phyloP scores from a whole-genome alignment of 2,888 invertebrate species.

The Drosophila austrosaltans region DNA sequence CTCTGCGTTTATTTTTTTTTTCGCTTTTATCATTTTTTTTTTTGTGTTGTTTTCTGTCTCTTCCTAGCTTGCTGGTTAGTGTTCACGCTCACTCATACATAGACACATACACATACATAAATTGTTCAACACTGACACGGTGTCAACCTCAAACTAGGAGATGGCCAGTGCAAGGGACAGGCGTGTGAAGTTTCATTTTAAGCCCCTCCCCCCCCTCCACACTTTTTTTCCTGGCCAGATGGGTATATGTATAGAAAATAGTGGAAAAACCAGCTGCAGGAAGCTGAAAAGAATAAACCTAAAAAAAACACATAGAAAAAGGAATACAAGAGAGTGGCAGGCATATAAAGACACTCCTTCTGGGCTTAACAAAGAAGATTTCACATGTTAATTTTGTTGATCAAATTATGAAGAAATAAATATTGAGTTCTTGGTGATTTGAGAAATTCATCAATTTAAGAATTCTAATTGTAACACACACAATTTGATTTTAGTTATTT shows the following conservation, averaged over 20 bases:
- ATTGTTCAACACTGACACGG: constrained; percentile 61
- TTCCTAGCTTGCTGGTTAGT: constrained; percentile 3
- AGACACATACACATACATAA: constrained; percentile 50
- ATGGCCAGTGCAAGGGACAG: constrained; percentile 31
- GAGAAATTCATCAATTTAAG: too few relatives aligned
- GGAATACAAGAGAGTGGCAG: background rate
- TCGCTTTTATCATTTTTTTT: constrained; percentile 1
- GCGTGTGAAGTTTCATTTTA: constrained; percentile 18
- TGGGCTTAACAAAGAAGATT: background rate
- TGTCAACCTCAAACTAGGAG: constrained; percentile 49
- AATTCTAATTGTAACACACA: too few relatives aligned
- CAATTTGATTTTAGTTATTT: too few relatives aligned
- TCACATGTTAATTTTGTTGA: too few relatives aligned
- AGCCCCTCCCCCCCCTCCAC: background rate
- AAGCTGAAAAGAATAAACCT: background rate
- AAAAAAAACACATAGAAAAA: background rate
- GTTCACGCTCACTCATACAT: constrained; percentile 4
- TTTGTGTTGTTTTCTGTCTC: constrained; percentile 8
- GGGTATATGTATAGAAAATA: constrained; percentile 9
- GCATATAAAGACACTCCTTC: constrained; percentile 4
- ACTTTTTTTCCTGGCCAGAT: background rate
- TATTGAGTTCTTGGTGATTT: too few relatives aligned
- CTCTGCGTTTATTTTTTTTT: constrained; percentile 20
- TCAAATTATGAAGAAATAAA: too few relatives aligned
- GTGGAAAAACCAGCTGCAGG: constrained; percentile 31